These are phyloP conservation scores for Amia ocellicauda DNA, from an alignment of 2,113 vertebrate genomes.

Conservation along the genomic window DNA sequence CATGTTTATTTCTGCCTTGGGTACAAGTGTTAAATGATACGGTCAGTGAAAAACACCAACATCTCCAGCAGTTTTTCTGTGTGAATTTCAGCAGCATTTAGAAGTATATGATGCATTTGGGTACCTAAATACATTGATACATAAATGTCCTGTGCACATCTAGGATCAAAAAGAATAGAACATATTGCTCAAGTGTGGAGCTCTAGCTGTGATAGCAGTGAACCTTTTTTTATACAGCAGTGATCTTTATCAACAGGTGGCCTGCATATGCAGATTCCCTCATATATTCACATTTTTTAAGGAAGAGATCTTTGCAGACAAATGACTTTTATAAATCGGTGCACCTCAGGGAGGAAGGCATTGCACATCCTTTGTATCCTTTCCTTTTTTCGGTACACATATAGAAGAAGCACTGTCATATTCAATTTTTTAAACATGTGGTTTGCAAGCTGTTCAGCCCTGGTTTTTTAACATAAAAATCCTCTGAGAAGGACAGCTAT, in stretches of 20 bases:
- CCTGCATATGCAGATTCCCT: constrained; percentile 9
- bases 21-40: too few species aligned
- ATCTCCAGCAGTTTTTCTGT: too few species aligned
- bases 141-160: too few species aligned
- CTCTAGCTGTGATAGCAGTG: not conserved
- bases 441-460: not conserved
- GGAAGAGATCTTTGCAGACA: constrained; percentile 18
- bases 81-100: too few species aligned
- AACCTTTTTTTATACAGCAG: not conserved
- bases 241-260: constrained; percentile 22
- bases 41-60: too few species aligned
- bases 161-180: too few species aligned
- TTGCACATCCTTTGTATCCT: not conserved
- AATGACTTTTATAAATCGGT: constrained; percentile 19
- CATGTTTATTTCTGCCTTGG: too few species aligned
- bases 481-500: not conserved
- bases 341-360: not conserved
- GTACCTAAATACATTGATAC: too few species aligned
- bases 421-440: constrained; percentile 6
- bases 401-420: not conserved
- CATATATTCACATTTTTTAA: constrained; percentile 16
- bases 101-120: too few species aligned
- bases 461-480: constrained; percentile 5
- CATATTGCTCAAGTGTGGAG: not conserved
- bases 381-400: not conserved